Evolutionary conservation across 35 echinoderm and acorn worm species (phyloP).

Genomic region (Heliocidaris erythrogramma): DNA sequence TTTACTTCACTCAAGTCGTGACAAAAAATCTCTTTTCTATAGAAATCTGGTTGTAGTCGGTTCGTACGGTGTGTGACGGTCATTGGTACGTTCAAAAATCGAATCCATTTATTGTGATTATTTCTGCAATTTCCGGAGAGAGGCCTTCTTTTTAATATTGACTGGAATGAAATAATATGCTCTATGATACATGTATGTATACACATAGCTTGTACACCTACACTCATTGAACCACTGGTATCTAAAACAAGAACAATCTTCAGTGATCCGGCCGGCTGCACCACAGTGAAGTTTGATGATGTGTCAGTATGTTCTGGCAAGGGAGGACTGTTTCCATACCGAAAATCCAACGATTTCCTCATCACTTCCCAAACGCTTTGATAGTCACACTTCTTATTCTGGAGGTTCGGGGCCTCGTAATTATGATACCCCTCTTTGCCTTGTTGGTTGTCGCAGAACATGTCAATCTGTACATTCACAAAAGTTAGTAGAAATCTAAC

Average conservation of each 20-base stretch:
- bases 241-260: conserved; percentile 12
- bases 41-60: no score
- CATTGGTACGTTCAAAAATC: no score
- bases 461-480: neutral
- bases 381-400: neutral
- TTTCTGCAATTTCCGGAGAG: no score
- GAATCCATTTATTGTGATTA: no score
- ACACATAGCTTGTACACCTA: neutral
- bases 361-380: conserved; percentile 6
- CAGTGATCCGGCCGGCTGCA: neutral
- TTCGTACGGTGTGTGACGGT: no score
- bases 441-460: neutral
- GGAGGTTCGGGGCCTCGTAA: neutral
- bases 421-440: neutral
- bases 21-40: no score
- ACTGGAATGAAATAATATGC: no score
- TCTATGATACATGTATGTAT: no score
- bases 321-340: neutral
- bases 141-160: no score
- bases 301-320: neutral
- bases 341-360: neutral
- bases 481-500: no score
- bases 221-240: neutral
- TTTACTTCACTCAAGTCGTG: no score
- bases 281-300: neutral